Evolutionary conservation across 2,113 vertebrate species (phyloP), one percentile per base, ranked within the genome.

Genomic region (Aegypius monachus): DNA sequence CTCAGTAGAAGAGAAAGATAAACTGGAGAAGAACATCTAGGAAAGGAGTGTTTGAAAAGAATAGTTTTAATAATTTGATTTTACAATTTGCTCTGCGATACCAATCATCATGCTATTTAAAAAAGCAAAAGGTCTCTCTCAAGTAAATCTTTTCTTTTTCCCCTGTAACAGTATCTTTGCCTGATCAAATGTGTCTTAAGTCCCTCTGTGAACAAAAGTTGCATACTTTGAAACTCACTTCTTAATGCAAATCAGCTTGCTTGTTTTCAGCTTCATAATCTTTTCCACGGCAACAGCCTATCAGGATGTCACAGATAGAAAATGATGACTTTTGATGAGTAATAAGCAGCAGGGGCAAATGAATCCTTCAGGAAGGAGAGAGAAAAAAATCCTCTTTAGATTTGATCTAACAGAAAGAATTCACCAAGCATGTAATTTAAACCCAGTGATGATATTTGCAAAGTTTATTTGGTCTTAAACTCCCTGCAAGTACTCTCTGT

Each of bases 311-410:
- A 73, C 62, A 92, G 72, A 88, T 12, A 65, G 77, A 95, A 96
- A 93, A 88, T 92, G 40, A 89, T 81, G 79, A 88, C 93, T 94
- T 96, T 45, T 85, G 80, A 73, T 94, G 71, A 87, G 66, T 90
- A 95, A 93, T 62, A 84, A 96, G 68, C 67, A 90, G 66, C 87
- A 92, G 95, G 85, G 90, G 88, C 75, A 97, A 96, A 95, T 56
- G 95, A 89, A 92, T 91, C 87, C 81, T 91, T 83, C 91, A 63
- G 58, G 56, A 94, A 86, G 32, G 16, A 65, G 26, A 75, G 45
- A 5, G 14, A 89, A 87, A 16, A 88, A 70, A 25, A 71, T 61
- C 68, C 83, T 86, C 71, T 90, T 96, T 95, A 93, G 73, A 87
- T 91, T 71, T 89, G 27, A 96, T 93, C 61, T 82, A 85, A 70